Conservation (phyloP, 2,113 vertebrate species). For the Anseranas semipalmata region DNA sequence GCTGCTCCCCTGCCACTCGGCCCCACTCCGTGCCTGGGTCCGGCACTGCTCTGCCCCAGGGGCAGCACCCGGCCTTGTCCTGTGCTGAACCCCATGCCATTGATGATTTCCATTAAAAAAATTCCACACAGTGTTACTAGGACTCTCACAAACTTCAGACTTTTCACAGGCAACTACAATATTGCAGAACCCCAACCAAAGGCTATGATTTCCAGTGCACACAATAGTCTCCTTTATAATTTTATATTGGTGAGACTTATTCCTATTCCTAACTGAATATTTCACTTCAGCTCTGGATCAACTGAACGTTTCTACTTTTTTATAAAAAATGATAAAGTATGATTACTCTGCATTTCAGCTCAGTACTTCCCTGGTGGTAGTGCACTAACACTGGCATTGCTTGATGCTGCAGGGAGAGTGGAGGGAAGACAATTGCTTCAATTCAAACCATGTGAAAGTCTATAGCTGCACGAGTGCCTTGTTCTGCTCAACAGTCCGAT, state of each 20-base stretch:
- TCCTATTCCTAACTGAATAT: neutral
- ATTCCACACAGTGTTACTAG: neutral
- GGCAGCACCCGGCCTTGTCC: neutral
- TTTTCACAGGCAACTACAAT: neutral
- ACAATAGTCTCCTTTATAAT: neutral
- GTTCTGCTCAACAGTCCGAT: neutral
- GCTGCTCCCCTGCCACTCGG: too few species aligned
- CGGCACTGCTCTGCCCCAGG: too few species aligned
- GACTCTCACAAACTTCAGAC: neutral
- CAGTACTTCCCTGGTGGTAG: neutral
- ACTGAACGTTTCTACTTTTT: neutral
- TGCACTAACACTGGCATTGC: neutral
- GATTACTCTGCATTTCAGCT: neutral
- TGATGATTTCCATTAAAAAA: neutral
- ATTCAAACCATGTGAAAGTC: slow-evolving; percentile 21
- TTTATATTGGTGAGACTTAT: neutral
- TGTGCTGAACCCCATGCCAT: neutral
- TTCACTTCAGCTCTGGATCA: neutral
- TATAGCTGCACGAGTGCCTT: neutral
- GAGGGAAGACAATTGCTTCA: neutral
- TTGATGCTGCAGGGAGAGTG: neutral
- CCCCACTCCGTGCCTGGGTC: too few species aligned
- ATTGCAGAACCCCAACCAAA: neutral
- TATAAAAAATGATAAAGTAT: neutral
- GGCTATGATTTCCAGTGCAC: neutral